Percentiles rank a stretch among this genome's conserved stretches.
phyloP scores from a whole-genome alignment of 2,888 invertebrate species.

The Ganaspis brasiliensis region DNA sequence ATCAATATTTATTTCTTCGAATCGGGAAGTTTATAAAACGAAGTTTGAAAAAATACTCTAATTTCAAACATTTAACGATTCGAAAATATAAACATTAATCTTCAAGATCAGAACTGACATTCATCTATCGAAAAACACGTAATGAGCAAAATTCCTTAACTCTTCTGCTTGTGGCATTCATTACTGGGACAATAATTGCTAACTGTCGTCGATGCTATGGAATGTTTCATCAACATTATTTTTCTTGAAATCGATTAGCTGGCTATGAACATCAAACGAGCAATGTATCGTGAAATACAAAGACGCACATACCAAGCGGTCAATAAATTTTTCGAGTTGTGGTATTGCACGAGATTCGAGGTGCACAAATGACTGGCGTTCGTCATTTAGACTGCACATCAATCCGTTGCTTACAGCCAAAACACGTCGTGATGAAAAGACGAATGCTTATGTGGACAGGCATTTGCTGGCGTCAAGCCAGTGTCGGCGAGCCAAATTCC shows the following conservation, averaged over 20 bases:
- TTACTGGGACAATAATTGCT: constrained; percentile 10
- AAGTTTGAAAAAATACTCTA: no score
- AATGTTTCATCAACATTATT: constrained; percentile 28
- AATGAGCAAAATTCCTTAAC: background rate
- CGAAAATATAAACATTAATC: no score
- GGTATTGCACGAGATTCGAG: constrained; percentile 33
- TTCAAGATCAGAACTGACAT: no score
- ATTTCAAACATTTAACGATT: no score
- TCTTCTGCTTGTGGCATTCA: background rate
- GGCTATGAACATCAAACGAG: constrained; percentile 19
- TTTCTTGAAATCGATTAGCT: constrained; percentile 38
- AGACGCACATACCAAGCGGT: constrained; percentile 6
- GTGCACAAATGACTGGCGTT: constrained; percentile 68
- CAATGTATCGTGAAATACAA: constrained; percentile 37
- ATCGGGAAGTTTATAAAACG: no score
- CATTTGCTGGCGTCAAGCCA: constrained; percentile 46
- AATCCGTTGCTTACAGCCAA: constrained; percentile 69
- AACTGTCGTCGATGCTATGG: constrained; percentile 2
- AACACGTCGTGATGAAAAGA: constrained; percentile 74
- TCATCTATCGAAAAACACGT: no score
- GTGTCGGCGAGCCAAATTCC: constrained; percentile 13
- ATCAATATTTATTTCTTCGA: no score
- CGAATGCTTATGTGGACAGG: constrained; percentile 72
- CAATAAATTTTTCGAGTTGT: constrained; percentile 28
- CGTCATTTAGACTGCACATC: constrained; percentile 71